Evolutionary conservation across 2,888 invertebrate genomes (phyloP), one percentile per base, ranked within the genome.

Genomic region (Hyposoter dolosus): DNA sequence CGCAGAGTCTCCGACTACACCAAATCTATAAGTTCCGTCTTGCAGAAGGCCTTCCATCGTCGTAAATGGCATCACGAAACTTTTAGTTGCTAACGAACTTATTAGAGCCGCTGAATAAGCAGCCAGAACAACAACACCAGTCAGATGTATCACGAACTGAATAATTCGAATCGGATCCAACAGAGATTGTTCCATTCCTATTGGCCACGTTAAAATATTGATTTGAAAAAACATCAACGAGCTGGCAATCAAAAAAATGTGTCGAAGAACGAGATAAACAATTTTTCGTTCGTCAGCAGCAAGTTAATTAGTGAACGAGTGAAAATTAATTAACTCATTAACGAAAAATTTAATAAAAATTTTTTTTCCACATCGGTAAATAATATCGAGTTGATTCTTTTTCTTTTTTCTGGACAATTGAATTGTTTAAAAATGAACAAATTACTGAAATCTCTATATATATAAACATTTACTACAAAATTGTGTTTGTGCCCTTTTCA

Each of bases 81-180:
- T 91, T 82, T 93, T 92, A 0, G 93, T 89, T 3, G 94, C 92
- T 50, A 94, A 86, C 7, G 92, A 93, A 71, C 94, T 94, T 28
- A 94, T 93, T 0, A 94, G 81, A 9, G 93, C 93, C 0, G 93
- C 94, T 3, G 94, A 94, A 84, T 94, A 94, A 0, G 94, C 94
- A 0, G 94, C 91, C 3, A 94, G 23, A 40, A 94, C 89, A 7
- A 94, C 89, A 1, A 94, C 93, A 0, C 92, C 92, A 0, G 92
- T 91, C 43, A 93, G 78, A 56, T 94, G 92, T 40, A 93, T 87
- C n/a, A 91, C 90, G 6, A 93, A 82, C 23, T 93, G 92, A 45
- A 93, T 90, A 17, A 93, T 87, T 76, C 93, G 86, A 15, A 93
- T 89, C 0, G 94, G 90, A 84, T 93, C 92, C 69, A 90, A 23